Evolutionary conservation across 2,797 vertebrate species (phyloP).

Genomic region (Hapalemur alaotrensis): DNA sequence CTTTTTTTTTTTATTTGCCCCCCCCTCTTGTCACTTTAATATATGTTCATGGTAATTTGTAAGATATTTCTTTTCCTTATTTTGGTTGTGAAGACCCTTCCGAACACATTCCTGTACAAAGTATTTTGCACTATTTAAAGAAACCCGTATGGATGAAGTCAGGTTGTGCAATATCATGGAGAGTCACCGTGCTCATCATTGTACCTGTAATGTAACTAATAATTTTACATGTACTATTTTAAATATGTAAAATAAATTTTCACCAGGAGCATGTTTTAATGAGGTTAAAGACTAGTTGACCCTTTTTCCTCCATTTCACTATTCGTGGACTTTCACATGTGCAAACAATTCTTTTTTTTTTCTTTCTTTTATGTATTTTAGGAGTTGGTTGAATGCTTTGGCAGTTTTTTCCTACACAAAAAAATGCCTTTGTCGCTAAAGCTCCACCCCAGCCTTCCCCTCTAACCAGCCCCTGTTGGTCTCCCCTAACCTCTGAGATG

Average conservation of each 20-base stretch:
- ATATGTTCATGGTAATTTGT: conserved; percentile 92
- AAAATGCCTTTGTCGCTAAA: neutral
- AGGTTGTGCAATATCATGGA: conserved; percentile 98
- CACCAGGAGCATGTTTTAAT: conserved; percentile 95
- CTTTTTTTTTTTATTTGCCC: conserved; percentile 81
- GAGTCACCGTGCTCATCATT: conserved; percentile 93
- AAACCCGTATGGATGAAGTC: conserved; percentile 92
- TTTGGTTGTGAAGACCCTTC: conserved; percentile 88
- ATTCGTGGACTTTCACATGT: conserved; percentile 76
- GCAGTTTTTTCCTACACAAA: neutral
- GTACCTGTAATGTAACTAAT: conserved; percentile 95
- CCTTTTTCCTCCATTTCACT: conserved; percentile 79
- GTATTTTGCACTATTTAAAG: conserved; percentile 99
- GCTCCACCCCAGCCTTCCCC: conserved; percentile 27
- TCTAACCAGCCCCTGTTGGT: conserved; percentile 75
- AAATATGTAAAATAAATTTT: conserved; percentile 99
- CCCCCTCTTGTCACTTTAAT: conserved; percentile 84
- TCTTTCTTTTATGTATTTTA: conserved; percentile 45
- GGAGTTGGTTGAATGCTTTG: conserved; percentile 70
- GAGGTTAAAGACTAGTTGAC: conserved; percentile 86
- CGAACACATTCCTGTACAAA: conserved; percentile 97
- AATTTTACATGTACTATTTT: conserved; percentile 98
- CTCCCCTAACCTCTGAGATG: conserved; percentile 70
- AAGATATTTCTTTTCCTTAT: conserved; percentile 86
- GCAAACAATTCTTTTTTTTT: neutral